These are phyloP conservation scores for Adineta ricciae DNA, from an alignment of 2,888 invertebrate species.

Conservation along the genomic window DNA sequence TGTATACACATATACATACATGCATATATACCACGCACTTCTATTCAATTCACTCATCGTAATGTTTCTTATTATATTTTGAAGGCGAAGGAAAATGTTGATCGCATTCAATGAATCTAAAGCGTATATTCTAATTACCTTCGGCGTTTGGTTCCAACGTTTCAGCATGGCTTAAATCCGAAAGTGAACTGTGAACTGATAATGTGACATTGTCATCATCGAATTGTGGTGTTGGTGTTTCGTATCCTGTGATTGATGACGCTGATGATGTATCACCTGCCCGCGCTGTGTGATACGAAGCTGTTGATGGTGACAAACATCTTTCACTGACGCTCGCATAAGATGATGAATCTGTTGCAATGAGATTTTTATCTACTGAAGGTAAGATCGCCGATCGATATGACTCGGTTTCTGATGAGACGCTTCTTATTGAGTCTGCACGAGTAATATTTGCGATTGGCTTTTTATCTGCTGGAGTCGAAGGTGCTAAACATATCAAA, in stretches of 20 bases:
- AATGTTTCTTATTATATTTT: too few relatives aligned
- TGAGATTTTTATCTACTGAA: background rate
- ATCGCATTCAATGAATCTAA: too few relatives aligned
- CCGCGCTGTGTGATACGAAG: background rate
- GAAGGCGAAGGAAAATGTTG: too few relatives aligned
- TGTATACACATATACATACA: too few relatives aligned
- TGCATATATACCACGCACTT: too few relatives aligned
- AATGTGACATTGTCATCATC: background rate
- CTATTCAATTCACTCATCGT: too few relatives aligned
- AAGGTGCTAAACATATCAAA: background rate
- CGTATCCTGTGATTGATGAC: background rate
- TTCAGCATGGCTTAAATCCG: constrained; percentile 18
- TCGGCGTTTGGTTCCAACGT: constrained; percentile 2
- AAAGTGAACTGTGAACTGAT: background rate
- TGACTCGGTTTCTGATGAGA: background rate
- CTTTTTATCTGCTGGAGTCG: background rate
- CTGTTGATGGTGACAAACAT: background rate
- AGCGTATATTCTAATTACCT: background rate
- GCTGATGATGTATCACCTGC: background rate
- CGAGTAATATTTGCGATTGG: background rate
- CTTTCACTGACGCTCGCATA: background rate
- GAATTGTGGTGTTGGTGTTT: constrained; percentile 2
- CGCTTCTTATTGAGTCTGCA: background rate
- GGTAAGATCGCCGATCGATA: background rate
- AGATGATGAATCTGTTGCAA: background rate